Base-by-base conservation (phyloP, 2,888 invertebrate species). In the Formica aserva region DNA sequence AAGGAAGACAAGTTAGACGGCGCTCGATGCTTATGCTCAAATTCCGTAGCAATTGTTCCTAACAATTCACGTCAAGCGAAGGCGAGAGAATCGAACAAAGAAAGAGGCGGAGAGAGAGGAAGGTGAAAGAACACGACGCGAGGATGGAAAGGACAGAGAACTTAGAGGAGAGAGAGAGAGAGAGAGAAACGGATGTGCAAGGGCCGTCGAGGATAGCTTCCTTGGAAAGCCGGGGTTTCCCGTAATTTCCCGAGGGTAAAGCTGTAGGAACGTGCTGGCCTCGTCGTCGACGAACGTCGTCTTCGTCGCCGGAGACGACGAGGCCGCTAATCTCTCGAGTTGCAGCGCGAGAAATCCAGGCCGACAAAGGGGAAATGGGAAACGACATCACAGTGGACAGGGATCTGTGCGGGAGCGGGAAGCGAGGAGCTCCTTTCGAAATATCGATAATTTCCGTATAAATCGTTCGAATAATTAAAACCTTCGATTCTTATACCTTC, bases 171-270 rank as follows among this genome's bases (percentile, higher is more conserved):
- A 84, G 11, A 45, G 75, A 62, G 76, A 48, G 41, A 38, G 29
- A 32, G 35, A 66, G n/a, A 76, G 67, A 65, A 32, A 9, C 80
- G 76, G 67, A 80, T 82, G 82, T 26, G 60, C 57, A 72, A 83
- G 65, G 75, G 65, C 85, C 83, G 66, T 74, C 75, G 81, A 76
- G 90, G 77, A 85, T 87, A 85, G 86, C 84, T 84, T 86, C 67
- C 86, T 83, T 66, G 67, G 90, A 83, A 84, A 74, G 84, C 84
- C 48, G 69, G 84, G 86, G 88, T 85, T 90, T 85, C 89, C 84
- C 86, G 91, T 92, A 92, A 92, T 92, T 92, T 92, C 92, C 92
- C 92, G 92, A 88, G 92, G 92, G 92, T 89, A 88, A 91, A 89
- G 88, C 86, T 83, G 38, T 85, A 85, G 89, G 67, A 89, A 92